Conservation (phyloP, 2,113 vertebrate genomes). For the Tragelaphus scriptus region DNA sequence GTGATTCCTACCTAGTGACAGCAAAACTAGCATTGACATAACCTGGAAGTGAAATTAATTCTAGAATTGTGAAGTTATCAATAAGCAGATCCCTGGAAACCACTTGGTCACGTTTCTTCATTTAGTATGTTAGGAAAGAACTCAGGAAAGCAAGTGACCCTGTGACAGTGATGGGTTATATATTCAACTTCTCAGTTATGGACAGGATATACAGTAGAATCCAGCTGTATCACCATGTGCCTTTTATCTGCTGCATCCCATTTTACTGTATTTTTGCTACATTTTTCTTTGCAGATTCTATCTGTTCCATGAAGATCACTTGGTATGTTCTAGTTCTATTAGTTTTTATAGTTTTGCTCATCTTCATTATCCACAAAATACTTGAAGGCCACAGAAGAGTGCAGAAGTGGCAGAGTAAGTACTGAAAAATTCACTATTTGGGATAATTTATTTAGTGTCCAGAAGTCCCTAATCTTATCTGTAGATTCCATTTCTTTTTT, state of each 20-base stretch:
- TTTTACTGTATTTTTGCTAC: constrained; percentile 55
- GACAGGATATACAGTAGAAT: background rate
- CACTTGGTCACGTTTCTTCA: background rate
- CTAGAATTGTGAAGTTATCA: background rate
- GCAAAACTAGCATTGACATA: background rate
- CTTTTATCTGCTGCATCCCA: background rate
- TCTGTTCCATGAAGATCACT: constrained; percentile 70
- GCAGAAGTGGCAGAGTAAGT: constrained; percentile 70
- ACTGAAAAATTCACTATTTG: background rate
- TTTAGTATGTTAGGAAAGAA: background rate
- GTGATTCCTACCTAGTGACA: background rate
- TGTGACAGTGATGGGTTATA: background rate
- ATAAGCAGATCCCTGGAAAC: background rate
- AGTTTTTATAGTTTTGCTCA: constrained; percentile 72
- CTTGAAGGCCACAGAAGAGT: constrained; percentile 65
- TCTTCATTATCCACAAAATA: constrained; percentile 70
- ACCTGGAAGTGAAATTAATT: background rate
- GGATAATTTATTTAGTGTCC: background rate
- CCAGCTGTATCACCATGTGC: background rate
- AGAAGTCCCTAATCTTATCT: background rate
- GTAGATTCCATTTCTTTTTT: background rate
- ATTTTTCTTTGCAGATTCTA: constrained; percentile 72
- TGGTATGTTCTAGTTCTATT: constrained; percentile 77
- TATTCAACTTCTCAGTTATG: background rate
- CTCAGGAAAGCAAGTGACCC: background rate